Evolutionary conservation across 1,140 invertebrate species (phyloP).

Genomic region (Pseudomyrmex dendroicus): DNA sequence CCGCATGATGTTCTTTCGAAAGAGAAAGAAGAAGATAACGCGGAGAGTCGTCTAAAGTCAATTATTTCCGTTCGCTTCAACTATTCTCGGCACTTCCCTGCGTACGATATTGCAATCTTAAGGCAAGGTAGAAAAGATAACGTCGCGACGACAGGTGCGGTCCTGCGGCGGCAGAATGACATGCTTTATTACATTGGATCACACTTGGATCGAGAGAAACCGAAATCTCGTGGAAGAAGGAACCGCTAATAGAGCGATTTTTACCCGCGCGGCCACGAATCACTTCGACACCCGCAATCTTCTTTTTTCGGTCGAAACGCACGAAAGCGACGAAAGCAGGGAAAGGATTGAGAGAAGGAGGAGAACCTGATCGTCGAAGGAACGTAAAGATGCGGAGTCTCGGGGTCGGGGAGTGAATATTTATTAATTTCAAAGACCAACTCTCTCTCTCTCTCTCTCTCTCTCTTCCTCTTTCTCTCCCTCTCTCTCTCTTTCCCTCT

Average conservation of each 20-base stretch:
- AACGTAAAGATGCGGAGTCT: neutral
- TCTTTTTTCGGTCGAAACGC: slow-evolving; percentile 18
- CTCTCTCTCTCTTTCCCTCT: neutral
- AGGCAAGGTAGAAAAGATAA: slow-evolving; percentile 65
- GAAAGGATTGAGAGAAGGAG: slow-evolving; percentile 28
- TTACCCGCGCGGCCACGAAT: slow-evolving; percentile 42
- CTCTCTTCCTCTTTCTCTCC: neutral
- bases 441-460: slow-evolving; percentile 41
- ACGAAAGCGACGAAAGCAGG: slow-evolving; percentile 57
- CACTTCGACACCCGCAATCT: slow-evolving; percentile 18
- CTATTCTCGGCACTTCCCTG: slow-evolving; percentile 42
- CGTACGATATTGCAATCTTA: slow-evolving; percentile 49
- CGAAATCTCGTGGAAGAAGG: slow-evolving; percentile 48
- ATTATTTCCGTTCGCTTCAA: slow-evolving; percentile 10
- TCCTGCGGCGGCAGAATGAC: slow-evolving; percentile 6
- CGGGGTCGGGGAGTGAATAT: slow-evolving; percentile 61
- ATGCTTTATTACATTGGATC: slow-evolving; percentile 26
- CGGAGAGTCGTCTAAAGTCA: neutral
- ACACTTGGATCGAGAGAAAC: slow-evolving; percentile 57
- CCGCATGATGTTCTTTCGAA: neutral
- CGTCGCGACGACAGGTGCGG: slow-evolving; percentile 61
- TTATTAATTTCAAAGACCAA: slow-evolving; percentile 74
- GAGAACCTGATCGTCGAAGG: slow-evolving; percentile 3
- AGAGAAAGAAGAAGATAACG: no score
- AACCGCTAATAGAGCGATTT: slow-evolving; percentile 71